A percentile compares a stretch with the other conserved stretches of the same genome.
These are phyloP conservation scores for Sipha flava DNA, from an alignment of 1,140 invertebrate species.

Conservation along the genomic window DNA sequence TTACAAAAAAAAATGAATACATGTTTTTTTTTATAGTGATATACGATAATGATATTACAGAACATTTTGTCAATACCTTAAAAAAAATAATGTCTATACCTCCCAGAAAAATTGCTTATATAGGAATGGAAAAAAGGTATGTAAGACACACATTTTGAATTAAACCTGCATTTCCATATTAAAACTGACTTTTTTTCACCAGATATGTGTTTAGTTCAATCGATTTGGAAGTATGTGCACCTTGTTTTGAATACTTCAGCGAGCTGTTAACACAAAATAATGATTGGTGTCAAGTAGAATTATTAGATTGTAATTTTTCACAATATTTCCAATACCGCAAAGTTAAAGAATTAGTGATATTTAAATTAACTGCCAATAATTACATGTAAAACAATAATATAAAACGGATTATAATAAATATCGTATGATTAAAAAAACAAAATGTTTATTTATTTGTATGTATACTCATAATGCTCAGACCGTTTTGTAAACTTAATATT, in stretches of 20 bases:
- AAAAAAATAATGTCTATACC: slow-evolving; percentile 54
- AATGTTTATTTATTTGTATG: too few species aligned
- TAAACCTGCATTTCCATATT: not conserved
- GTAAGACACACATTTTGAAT: not conserved
- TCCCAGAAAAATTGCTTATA: slow-evolving; percentile 54
- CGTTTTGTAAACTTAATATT: too few species aligned
- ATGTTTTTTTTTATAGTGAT: slow-evolving; percentile 57
- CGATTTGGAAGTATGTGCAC: slow-evolving; percentile 68
- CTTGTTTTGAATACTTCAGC: slow-evolving; percentile 76
- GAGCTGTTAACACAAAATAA: slow-evolving; percentile 48
- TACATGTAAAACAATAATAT: not conserved
- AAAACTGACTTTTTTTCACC: not conserved
- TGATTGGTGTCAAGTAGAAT: slow-evolving; percentile 51
- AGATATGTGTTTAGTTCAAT: slow-evolving; percentile 70
- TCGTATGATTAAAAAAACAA: too few species aligned
- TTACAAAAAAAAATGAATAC: too few species aligned
- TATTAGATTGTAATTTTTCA: slow-evolving; percentile 62
- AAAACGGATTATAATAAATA: too few species aligned
- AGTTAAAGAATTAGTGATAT: slow-evolving; percentile 64
- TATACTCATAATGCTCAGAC: too few species aligned
- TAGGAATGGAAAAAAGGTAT: slow-evolving; percentile 72
- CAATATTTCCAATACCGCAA: slow-evolving; percentile 76
- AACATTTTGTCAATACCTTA: slow-evolving; percentile 67
- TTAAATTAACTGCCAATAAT: slow-evolving; percentile 50
- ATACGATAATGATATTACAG: slow-evolving; percentile 75